phyloP scores from a whole-genome alignment of 1,140 invertebrate genomes.

The Acyrthosiphon pisum region DNA sequence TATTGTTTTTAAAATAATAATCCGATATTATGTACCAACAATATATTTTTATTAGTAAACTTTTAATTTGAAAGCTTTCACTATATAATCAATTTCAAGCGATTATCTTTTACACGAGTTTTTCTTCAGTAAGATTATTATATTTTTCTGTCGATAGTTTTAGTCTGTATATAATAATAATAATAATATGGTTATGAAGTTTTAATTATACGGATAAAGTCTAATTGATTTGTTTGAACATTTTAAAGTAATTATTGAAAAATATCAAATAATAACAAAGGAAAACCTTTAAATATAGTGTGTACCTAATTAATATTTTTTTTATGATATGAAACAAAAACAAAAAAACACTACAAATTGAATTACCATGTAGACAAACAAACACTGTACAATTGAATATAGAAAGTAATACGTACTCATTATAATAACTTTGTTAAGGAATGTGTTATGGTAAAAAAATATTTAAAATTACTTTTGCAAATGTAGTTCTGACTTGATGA shows the following conservation, averaged over 20 bases:
- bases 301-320: too few relatives aligned
- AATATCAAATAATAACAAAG: not conserved
- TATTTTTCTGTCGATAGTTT: conserved; percentile 14
- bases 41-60: conserved; percentile 39
- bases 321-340: not conserved
- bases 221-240: not conserved
- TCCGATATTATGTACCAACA: not conserved
- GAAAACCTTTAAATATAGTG: not conserved
- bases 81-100: conserved; percentile 8
- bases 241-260: not conserved
- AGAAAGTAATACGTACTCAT: not conserved
- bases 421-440: not conserved
- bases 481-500: not conserved
- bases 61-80: conserved; percentile 35
- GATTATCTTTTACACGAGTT: conserved; percentile 12
- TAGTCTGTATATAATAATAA: not conserved
- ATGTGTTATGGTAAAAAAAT: not conserved
- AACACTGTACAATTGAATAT: too few relatives aligned
- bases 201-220: not conserved
- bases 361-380: not conserved
- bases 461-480: not conserved
- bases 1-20: not conserved
- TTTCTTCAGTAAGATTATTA: not conserved
- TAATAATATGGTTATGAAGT: not conserved
- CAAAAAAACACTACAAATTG: not conserved